These are phyloP conservation scores for Ylistrum balloti DNA, from an alignment of 1,140 invertebrate species.

Conservation along the genomic window DNA sequence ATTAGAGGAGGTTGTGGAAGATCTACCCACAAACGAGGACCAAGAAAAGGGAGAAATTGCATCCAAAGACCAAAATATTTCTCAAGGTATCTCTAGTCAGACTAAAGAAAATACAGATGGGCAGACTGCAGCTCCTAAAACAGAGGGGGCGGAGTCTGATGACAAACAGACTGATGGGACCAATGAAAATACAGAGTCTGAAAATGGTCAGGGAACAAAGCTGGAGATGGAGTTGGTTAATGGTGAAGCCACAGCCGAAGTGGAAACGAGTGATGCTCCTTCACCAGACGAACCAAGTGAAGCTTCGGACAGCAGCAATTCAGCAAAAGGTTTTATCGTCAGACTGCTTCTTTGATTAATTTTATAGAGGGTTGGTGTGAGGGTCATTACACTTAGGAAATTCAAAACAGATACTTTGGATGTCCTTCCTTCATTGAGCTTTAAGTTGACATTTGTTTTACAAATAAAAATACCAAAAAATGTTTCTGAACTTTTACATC, in stretches of 20 bases:
- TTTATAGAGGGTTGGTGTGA: too few relatives aligned
- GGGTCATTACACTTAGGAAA: neutral
- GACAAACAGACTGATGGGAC: constrained; percentile 55
- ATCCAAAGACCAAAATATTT: neutral
- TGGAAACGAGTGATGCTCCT: neutral
- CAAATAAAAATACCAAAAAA: too few relatives aligned
- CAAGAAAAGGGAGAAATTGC: constrained; percentile 13
- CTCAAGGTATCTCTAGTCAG: constrained; percentile 41
- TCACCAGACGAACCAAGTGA: neutral
- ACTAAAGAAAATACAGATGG: constrained; percentile 47
- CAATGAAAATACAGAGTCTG: constrained; percentile 38
- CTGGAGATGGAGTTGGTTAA: neutral
- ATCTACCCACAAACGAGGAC: constrained; percentile 39
- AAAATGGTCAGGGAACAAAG: neutral
- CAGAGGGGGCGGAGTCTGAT: constrained; percentile 49
- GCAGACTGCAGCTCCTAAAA: constrained; percentile 50
- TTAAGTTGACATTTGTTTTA: too few relatives aligned
- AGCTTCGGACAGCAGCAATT: neutral
- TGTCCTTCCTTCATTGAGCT: too few relatives aligned
- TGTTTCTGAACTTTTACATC: too few relatives aligned
- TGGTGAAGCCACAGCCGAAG: neutral
- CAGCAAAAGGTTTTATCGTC: neutral
- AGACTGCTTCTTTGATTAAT: neutral
- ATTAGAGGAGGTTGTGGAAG: constrained; percentile 36
- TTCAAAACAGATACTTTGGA: neutral